These are phyloP conservation scores for Neolamprologus tretocephalus DNA, from an alignment of 2,113 vertebrate species.

Conservation along the genomic window DNA sequence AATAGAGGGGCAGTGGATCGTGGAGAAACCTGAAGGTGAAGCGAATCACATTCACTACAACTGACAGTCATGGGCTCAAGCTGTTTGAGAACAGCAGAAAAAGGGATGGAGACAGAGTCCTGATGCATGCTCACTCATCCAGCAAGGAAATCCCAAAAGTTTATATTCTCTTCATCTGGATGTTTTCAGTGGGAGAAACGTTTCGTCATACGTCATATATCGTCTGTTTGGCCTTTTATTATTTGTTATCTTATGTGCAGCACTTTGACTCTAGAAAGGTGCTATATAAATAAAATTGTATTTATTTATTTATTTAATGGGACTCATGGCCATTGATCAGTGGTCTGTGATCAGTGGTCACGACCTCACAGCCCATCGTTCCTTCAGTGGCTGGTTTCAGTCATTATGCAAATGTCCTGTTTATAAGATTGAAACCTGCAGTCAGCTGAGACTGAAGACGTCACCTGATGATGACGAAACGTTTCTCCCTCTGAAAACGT, in stretches of 20 bases:
- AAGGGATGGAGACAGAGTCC: neutral
- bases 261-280: neutral
- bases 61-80: neutral
- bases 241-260: neutral
- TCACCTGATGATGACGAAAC: neutral
- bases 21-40: neutral
- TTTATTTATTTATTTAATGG: neutral
- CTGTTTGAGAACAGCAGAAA: neutral
- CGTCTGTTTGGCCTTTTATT: neutral
- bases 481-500: neutral
- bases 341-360: neutral
- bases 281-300: neutral
- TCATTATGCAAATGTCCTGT: neutral
- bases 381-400: neutral
- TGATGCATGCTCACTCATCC: neutral
- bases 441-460: neutral
- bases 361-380: neutral
- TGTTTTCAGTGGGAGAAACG: fast-evolving
- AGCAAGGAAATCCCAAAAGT: neutral
- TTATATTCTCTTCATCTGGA: neutral
- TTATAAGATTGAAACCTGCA: neutral
- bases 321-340: neutral
- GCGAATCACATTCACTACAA: neutral
- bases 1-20: neutral
- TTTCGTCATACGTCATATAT: neutral